Conservation (phyloP, 2,113 vertebrate species). For the cattle (Bos taurus) region DNA sequence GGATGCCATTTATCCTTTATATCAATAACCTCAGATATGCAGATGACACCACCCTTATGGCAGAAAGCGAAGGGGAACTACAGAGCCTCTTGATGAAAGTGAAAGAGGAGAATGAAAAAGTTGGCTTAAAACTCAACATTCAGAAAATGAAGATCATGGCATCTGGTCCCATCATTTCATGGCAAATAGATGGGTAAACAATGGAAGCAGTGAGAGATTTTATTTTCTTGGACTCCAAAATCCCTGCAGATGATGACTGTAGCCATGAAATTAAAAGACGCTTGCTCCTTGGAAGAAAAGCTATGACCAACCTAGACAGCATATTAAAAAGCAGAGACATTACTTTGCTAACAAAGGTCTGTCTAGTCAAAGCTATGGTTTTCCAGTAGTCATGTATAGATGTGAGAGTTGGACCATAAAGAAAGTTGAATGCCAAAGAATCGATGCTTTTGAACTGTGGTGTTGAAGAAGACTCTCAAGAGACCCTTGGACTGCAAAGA, state of each 20-base stretch:
- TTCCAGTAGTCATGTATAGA: neutral
- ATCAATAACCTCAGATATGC: neutral
- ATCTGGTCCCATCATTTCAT: neutral
- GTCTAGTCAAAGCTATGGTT: neutral
- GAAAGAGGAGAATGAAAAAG: neutral
- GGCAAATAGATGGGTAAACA: neutral
- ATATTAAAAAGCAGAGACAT: neutral
- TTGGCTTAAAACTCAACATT: neutral
- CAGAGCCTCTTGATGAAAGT: neutral
- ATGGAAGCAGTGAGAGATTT: neutral
- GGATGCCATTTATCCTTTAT: neutral
- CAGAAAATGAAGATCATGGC: neutral
- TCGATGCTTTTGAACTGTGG: neutral
- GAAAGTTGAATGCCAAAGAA: neutral
- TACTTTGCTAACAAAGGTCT: neutral
- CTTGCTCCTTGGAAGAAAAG: neutral
- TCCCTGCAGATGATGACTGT: neutral
- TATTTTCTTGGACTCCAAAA: neutral
- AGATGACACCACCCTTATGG: neutral
- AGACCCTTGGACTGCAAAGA: neutral
- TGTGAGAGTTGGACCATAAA: neutral
- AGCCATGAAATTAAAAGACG: neutral
- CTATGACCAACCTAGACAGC: neutral
- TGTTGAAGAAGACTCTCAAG: neutral
- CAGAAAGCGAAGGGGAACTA: neutral